Evolutionary conservation across 2,888 invertebrate genomes (phyloP), one percentile per base, ranked within the genome.

Genomic region (Augiades crinisus): DNA sequence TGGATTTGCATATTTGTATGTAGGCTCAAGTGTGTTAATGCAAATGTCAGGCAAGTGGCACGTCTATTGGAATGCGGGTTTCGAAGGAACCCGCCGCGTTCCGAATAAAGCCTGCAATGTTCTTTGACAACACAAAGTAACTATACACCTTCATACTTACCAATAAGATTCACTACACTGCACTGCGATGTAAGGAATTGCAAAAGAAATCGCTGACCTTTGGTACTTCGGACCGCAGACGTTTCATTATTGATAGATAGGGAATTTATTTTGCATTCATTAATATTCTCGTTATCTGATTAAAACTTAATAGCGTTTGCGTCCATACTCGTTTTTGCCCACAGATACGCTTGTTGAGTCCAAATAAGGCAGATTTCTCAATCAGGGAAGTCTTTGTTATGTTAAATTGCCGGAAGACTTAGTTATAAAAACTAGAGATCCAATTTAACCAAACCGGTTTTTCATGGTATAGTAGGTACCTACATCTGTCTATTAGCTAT

Each of bases 41-140:
- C 75, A 78, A 81, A 82, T 81, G 74, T 73, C 72, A 72, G 60
- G 68, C 71, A 74, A 78, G 71, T 75, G 62, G 79, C 67, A 78
- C 79, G 70, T 46, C 63, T 58, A 64, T 68, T 56, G 79, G 82
- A 81, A 83, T 83, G 81, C 76, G 75, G 75, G 70, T 63, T 68
- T 65, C 65, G 65, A 68, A 65, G 61, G 58, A 65, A 60, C 63
- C 63, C 63, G 58, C 59, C 55, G 61, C 64, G 70, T 72, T 65
- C 71, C 65, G 67, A 72, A 72, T 73, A 71, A 69, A 57, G 57
- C 57, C 50, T 55, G 53, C 36, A 37, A 51, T 53, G 50, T 57
- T 57, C 55, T 58, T 56, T 53, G 44, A 52, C 38, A 34, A 38
- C 37, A 53, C 49, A 58, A 45, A 55, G 61, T 34, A 68, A 62